Base-by-base conservation (phyloP, 2,113 vertebrate genomes). In the Amphiprion ocellaris region DNA sequence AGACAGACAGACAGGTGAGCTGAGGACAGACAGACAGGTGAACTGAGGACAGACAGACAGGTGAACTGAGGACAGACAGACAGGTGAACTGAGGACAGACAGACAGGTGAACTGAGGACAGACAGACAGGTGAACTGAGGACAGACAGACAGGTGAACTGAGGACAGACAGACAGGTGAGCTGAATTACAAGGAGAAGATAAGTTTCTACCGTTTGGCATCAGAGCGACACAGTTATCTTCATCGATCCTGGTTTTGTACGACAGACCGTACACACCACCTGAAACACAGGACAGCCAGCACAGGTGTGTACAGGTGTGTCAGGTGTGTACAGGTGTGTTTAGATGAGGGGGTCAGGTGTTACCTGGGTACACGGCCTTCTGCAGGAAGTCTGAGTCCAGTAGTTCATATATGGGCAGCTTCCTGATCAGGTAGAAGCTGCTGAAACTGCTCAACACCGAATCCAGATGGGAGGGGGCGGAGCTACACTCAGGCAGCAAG, bases 401-500 rank as follows among this genome's bases (percentile, higher is more conserved):
- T 17, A 99, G 79, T 62, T 96, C 94, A 71, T 95, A 84, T 12
- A 97, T 15, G 0, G 95, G 86, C 54, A 98, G 91, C 15, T 95
- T 92, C 76, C 91, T 96, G 87, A 98, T 93, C 70, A 95, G 53
- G 77, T 96, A 97, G 83, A 96, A 98, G 11, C 94, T 92, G 63
- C 90, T 96, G 81, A 95, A 81, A 56, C 91, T 89, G 0, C 80
- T 92, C 26, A 97, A 49, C 0, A 93, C 69, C 2, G 71, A 77
- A 61, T 93, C 95, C 68, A 98, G 90, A 49, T 90, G 88, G 65
- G 94, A 90, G 15, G 97, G 93, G 0, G 96, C 59, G 5, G 92
- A 3, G 76, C 91, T 94, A 92, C 97, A 98, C 30, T 95, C 97
- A 10, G 97, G 98, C 46, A 99, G 94, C 80, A 98, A 87, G 91